Base-by-base conservation (phyloP, 2,888 invertebrate species). In the Pachydiplax longipennis region DNA sequence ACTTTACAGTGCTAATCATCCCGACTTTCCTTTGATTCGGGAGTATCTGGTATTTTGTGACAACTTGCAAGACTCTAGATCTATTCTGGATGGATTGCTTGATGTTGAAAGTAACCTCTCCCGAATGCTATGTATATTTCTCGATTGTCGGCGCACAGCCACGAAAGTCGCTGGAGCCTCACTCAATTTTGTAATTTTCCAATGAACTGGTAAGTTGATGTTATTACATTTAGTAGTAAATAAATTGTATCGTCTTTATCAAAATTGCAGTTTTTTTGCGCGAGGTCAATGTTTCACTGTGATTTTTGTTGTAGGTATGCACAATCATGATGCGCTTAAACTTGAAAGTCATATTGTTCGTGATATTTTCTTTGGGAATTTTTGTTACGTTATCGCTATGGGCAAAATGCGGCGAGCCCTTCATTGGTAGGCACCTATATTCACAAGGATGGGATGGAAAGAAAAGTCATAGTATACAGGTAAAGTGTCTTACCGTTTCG, bases 301-400 rank as follows among this genome's bases (percentile, higher is more conserved):
- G 12, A 25, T 65, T 91, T 35, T 91, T n/a, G 12, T 90, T 65
- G 0, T 40, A 91, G 91, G 90, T 81, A 31, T 65, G 44, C 31
- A 80, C 94, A 93, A 95, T 96, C 95, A 96, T 97, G 95, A 95
- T 97, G 96, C 96, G 97, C 92, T 94, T 97, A 93, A 97, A 97
- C 94, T 95, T 97, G 94, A 97, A 97, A 94, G 95, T 96, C 93
- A 95, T 96, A 92, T 94, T 98, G 92, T 94, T 97, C 91, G 95
- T 95, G 92, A 94, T 97, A 82, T 96, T 96, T 92, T 94, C 95
- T 90, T 95, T 95, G 80, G 96, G 96, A 80, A 94, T 96, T 92
- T 95, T 97, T 92, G 96, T 97, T 92, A 96, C 96, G 92, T 94
- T 97, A 90, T 95, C 96, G 80, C 95, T 97, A 92, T 98, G 97